A percentile compares a stretch with the other conserved stretches of the same genome.
Evolutionary conservation across 2,888 invertebrate genomes (phyloP).

Genomic region (Pyrgus malvae): DNA sequence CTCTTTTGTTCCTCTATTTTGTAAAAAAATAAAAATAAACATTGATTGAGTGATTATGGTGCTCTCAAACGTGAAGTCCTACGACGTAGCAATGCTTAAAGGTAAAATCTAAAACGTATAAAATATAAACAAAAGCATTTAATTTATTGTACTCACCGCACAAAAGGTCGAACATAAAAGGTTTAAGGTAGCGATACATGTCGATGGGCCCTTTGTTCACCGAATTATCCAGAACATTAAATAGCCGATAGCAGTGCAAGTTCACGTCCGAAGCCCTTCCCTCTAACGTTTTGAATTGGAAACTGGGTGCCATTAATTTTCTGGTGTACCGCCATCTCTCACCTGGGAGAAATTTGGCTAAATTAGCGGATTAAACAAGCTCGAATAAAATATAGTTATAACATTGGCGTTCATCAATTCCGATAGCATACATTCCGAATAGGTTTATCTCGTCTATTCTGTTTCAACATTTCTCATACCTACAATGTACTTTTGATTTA

Average conservation of each 20-base stretch:
- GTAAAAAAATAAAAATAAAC: too few relatives aligned
- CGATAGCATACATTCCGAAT: too few relatives aligned
- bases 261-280: slow-evolving; percentile 39
- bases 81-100: too few relatives aligned
- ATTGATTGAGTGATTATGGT: too few relatives aligned
- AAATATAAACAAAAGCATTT: not conserved
- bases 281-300: slow-evolving; percentile 43
- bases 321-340: slow-evolving; percentile 43
- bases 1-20: too few relatives aligned
- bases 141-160: slow-evolving; percentile 38
- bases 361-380: not conserved
- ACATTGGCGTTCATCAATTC: too few relatives aligned
- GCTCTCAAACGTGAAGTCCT: too few relatives aligned
- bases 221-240: slow-evolving; percentile 36
- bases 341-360: slow-evolving; percentile 32
- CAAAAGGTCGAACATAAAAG: slow-evolving; percentile 46
- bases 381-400: too few relatives aligned
- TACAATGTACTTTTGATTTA: too few relatives aligned
- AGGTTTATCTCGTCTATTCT: too few relatives aligned
- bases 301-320: slow-evolving; percentile 44
- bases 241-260: slow-evolving; percentile 37
- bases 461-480: too few relatives aligned
- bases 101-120: too few relatives aligned
- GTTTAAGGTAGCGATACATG: slow-evolving; percentile 42
- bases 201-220: slow-evolving; percentile 36